These are phyloP conservation scores for Orgyia antiqua DNA, from an alignment of 2,888 invertebrate species.

Conservation along the genomic window DNA sequence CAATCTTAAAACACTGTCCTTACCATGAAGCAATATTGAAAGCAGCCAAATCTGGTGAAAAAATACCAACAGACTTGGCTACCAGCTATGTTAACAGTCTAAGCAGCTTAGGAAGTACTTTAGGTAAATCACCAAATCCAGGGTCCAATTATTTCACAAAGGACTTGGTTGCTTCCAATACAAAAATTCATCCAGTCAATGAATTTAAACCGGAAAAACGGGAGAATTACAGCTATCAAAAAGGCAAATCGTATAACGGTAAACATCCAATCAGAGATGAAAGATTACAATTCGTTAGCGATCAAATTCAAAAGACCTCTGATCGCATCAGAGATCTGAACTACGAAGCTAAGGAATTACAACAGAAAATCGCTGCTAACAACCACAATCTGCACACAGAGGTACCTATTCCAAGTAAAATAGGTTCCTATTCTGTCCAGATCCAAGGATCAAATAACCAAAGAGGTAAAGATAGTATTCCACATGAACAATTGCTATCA, in stretches of 20 bases:
- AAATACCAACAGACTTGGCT: constrained; percentile 66
- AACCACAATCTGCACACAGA: constrained; percentile 32
- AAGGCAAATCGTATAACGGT: constrained; percentile 52
- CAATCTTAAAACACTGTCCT: constrained; percentile 70
- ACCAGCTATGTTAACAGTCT: constrained; percentile 75
- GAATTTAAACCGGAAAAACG: constrained; percentile 30
- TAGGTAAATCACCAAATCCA: constrained; percentile 61
- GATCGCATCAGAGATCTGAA: constrained; percentile 58
- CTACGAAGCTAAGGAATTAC: constrained; percentile 57
- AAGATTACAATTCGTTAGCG: constrained; percentile 45
- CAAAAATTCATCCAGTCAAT: constrained; percentile 48
- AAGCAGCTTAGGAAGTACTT: constrained; percentile 68
- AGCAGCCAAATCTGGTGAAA: constrained; percentile 60
- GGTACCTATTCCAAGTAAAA: constrained; percentile 41
- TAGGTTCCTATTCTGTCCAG: constrained; percentile 85
- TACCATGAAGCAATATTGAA: constrained; percentile 72
- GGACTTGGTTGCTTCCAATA: constrained; percentile 55
- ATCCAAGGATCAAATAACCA: constrained; percentile 82
- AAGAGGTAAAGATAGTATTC: constrained; percentile 62
- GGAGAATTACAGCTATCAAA: constrained; percentile 39
- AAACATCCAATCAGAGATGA: constrained; percentile 46
- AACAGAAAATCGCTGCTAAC: constrained; percentile 54
- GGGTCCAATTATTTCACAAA: constrained; percentile 44
- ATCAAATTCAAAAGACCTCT: constrained; percentile 62
- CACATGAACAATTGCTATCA: constrained; percentile 87